Conservation (phyloP, 1,140 invertebrate genomes). For the Nephila pilipes region DNA sequence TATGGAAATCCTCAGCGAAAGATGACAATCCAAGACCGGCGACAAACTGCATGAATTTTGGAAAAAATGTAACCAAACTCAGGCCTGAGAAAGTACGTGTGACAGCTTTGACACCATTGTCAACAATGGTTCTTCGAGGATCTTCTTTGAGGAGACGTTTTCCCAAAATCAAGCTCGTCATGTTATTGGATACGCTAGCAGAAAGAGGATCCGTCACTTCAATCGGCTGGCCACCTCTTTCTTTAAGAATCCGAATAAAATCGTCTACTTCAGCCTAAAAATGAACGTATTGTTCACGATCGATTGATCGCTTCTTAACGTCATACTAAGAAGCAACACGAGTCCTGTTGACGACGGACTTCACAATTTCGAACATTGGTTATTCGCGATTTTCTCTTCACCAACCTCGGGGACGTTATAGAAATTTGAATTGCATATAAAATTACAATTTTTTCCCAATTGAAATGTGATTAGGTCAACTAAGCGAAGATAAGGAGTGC, state of each 20-base stretch:
- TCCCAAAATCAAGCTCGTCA: conserved; percentile 75
- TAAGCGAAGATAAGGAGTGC: too few relatives aligned
- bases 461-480: too few relatives aligned
- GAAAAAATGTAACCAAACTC: not conserved
- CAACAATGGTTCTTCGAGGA: conserved; percentile 8
- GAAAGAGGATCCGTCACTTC: conserved; percentile 52
- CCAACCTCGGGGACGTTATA: too few relatives aligned
- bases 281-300: too few relatives aligned
- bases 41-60: not conserved
- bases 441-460: too few relatives aligned
- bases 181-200: conserved; percentile 76
- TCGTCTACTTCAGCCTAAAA: conserved; percentile 73
- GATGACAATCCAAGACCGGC: not conserved
- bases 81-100: not conserved
- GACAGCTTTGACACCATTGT: conserved; percentile 21
- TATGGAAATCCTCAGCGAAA: not conserved
- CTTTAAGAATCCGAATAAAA: conserved; percentile 61
- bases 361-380: too few relatives aligned
- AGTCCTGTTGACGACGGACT: too few relatives aligned
- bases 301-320: too few relatives aligned
- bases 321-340: too few relatives aligned
- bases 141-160: conserved; percentile 68
- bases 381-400: too few relatives aligned
- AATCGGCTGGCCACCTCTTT: conserved; percentile 25
- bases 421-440: too few relatives aligned